A percentile compares a stretch with the other conserved stretches of the same genome.
Conservation (phyloP, 2,113 vertebrate genomes). For the Raja brachyura region DNA sequence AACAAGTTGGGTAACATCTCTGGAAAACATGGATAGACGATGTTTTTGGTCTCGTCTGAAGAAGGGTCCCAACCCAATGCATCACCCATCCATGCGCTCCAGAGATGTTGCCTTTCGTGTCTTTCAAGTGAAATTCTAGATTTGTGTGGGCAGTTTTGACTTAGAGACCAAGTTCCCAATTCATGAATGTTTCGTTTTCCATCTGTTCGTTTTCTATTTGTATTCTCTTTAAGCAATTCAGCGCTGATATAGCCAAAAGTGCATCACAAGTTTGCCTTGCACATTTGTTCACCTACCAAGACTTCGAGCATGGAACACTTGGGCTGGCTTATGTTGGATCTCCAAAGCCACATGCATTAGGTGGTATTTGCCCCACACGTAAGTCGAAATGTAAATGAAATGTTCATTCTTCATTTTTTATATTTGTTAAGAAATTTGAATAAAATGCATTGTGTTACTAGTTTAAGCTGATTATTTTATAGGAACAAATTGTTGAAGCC, state of each 20-base stretch:
- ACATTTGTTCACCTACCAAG: constrained; percentile 96
- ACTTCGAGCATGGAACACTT: constrained; percentile 92
- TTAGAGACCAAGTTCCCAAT: not conserved
- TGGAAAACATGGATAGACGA: too few species aligned
- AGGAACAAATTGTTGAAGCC: constrained; percentile 20
- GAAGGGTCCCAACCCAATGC: too few species aligned
- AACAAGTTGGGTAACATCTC: too few species aligned
- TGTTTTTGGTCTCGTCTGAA: too few species aligned
- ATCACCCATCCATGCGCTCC: too few species aligned
- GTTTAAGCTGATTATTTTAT: constrained; percentile 14
- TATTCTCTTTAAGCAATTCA: constrained; percentile 72
- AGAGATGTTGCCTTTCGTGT: too few species aligned
- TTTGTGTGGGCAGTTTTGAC: not conserved
- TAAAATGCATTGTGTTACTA: constrained; percentile 17
- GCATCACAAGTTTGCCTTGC: constrained; percentile 87
- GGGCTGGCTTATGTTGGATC: constrained; percentile 93
- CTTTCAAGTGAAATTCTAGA: not conserved
- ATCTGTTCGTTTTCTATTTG: not conserved
- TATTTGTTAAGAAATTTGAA: not conserved
- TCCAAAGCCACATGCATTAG: constrained; percentile 73
- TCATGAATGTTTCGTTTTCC: not conserved
- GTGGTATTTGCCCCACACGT: constrained; percentile 91
- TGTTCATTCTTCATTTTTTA: not conserved
- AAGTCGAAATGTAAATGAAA: constrained; percentile 45
- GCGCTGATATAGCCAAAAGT: constrained; percentile 83